Conservation (phyloP, 2,113 vertebrate genomes). For the Prionailurus bengalensis region DNA sequence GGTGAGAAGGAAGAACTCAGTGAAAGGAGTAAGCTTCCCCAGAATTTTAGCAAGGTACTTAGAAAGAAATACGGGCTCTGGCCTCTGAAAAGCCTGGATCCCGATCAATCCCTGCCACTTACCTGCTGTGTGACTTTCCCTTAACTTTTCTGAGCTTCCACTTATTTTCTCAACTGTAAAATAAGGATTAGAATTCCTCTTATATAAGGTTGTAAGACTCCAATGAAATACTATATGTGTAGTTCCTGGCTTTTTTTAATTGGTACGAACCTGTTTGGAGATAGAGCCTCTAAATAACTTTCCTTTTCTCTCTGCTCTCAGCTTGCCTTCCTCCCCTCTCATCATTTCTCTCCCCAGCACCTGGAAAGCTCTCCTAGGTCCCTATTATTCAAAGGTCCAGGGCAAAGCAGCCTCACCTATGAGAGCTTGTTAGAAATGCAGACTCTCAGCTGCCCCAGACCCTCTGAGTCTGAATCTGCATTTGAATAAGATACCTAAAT, state of each 20-base stretch:
- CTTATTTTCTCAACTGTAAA: slow-evolving; percentile 33
- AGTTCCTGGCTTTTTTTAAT: not conserved
- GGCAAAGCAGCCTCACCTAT: not conserved
- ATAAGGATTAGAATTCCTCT: not conserved
- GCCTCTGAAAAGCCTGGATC: not conserved
- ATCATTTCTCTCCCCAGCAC: slow-evolving; percentile 10
- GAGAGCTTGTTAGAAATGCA: not conserved
- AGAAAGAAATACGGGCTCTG: not conserved
- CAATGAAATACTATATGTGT: not conserved
- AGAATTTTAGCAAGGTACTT: not conserved
- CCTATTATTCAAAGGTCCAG: not conserved
- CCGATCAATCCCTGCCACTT: not conserved
- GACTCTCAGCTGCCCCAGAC: not conserved
- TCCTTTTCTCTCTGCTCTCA: slow-evolving; percentile 2
- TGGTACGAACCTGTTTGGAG: not conserved
- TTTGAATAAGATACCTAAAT: not conserved
- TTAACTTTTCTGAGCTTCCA: not conserved
- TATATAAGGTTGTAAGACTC: not conserved
- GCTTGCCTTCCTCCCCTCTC: not conserved
- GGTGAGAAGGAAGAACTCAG: not conserved
- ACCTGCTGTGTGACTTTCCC: not conserved
- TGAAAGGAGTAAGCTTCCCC: not conserved
- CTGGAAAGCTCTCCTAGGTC: not conserved
- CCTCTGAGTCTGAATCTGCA: not conserved
- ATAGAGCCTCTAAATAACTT: slow-evolving; percentile 11